Evolutionary conservation across 2,888 invertebrate genomes (phyloP), one percentile per base, ranked within the genome.

Genomic region (Philonicus albiceps): DNA sequence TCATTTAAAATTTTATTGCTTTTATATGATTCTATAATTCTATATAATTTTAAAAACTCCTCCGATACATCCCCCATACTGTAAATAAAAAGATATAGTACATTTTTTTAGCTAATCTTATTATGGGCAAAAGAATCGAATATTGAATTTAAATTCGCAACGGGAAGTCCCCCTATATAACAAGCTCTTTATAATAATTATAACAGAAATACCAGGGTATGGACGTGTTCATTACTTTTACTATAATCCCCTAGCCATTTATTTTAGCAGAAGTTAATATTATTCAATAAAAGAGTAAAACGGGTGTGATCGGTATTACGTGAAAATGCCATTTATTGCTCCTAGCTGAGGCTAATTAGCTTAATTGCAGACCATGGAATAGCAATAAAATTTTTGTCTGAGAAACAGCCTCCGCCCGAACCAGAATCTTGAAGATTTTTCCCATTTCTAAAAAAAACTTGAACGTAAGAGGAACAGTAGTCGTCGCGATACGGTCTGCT

Each of bases 381-480:
- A 30, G 81, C 19, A 30, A 22, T 34, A 74, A 74, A 11, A 55
- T 30, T 55, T 64, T 55, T 81, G 22, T 55, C 22, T 53, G 31
- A 31, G 31, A 80, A 8, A 81, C 30, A 55, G 55, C 34, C 43
- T 78, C 30, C 55, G 55, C 31, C 34, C 34, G 19, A 19, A 55
- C 55, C 22, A 55, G 27, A 16, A 74, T 30, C 74, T 74, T 3
- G 3, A 16, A 34, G 55, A 34, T 34, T 81, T 53, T 31, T 64
- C 34, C n/a, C 27, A 80, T 80, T 80, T 80, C 16, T 80, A 27
- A 81, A 43, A 81, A 43, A 81, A 81, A 27, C 16, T n/a, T 34
- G 55, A 72, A 73, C 43, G 40, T 30, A 40, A 73, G n/a, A 73
- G 16, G 84, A 73, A 84, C 84, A 73, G 84, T 73, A 84, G 84